Conservation (phyloP, 92 coral and sea anemone genomes). For the Zoanthus gigantus region DNA sequence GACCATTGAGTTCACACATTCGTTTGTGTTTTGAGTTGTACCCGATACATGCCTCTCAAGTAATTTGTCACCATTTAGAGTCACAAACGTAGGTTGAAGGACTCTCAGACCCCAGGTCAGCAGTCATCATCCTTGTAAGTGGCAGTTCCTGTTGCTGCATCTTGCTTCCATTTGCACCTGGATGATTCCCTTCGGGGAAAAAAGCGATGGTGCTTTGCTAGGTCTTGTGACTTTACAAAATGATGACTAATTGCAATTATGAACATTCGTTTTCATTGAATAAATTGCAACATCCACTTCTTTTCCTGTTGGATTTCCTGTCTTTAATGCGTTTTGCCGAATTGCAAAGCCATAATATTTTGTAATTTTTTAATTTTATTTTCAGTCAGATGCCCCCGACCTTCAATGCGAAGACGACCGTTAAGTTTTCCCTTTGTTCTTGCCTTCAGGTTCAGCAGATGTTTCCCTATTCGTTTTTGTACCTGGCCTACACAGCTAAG, state of each 20-base stretch:
- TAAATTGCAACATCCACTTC: slow-evolving; percentile 57
- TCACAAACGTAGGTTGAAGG: neutral
- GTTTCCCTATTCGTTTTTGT: no score
- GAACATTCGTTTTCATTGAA: slow-evolving; percentile 55
- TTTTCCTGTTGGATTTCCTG: slow-evolving; percentile 51
- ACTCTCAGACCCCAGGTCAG: neutral
- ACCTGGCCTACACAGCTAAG: neutral
- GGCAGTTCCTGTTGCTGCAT: slow-evolving; percentile 53
- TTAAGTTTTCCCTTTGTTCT: slow-evolving; percentile 61
- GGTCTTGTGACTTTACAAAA: slow-evolving; percentile 12
- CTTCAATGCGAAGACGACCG: slow-evolving; percentile 64
- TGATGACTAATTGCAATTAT: slow-evolving; percentile 64
- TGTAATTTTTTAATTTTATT: slow-evolving; percentile 41
- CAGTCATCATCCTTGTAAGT: neutral
- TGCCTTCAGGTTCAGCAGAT: no score
- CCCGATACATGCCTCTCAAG: neutral
- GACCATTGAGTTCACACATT: neutral
- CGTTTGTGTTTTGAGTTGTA: no score
- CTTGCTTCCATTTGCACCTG: slow-evolving; percentile 68
- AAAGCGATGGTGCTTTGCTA: slow-evolving; percentile 55
- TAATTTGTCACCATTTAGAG: neutral
- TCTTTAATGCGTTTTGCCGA: slow-evolving; percentile 57
- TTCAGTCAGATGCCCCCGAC: slow-evolving; percentile 58
- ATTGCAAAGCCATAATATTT: slow-evolving; percentile 58
- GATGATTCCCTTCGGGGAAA: slow-evolving; percentile 4